These are phyloP conservation scores for Ceratina calcarata DNA, from an alignment of 1,140 invertebrate species.

Conservation along the genomic window DNA sequence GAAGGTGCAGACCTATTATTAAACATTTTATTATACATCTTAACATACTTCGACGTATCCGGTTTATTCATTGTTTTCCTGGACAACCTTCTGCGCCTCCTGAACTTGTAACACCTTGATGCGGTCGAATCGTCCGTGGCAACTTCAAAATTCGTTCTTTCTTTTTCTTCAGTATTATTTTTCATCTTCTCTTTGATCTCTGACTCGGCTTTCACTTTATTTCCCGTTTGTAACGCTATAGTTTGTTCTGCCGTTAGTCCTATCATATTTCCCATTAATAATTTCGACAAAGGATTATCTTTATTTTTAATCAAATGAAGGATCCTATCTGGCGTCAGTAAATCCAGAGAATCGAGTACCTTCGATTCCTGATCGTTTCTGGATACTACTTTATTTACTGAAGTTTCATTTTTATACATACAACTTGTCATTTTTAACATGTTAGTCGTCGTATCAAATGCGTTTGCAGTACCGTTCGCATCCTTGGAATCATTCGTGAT, in stretches of 20 bases:
- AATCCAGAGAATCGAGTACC: slow-evolving; percentile 57
- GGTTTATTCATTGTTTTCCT: slow-evolving; percentile 47
- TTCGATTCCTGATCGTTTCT: slow-evolving; percentile 42
- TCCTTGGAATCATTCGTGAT: neutral
- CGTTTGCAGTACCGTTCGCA: neutral
- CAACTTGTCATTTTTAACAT: slow-evolving; percentile 6
- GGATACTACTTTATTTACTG: slow-evolving; percentile 3
- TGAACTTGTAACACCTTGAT: slow-evolving; percentile 43
- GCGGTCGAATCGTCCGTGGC: slow-evolving; percentile 33
- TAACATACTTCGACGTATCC: slow-evolving; percentile 36
- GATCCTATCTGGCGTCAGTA: slow-evolving; percentile 72
- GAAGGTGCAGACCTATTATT: neutral
- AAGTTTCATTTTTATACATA: slow-evolving; percentile 18
- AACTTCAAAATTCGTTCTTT: slow-evolving; percentile 43
- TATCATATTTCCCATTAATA: slow-evolving; percentile 76
- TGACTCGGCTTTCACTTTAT: neutral
- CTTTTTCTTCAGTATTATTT: neutral
- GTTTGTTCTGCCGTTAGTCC: slow-evolving; percentile 69
- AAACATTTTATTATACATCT: neutral
- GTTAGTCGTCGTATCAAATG: neutral
- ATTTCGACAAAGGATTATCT: slow-evolving; percentile 73
- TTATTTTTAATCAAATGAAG: slow-evolving; percentile 73
- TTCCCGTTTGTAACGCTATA: slow-evolving; percentile 22
- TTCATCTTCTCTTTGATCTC: slow-evolving; percentile 8
- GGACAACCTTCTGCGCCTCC: slow-evolving; percentile 37